Conservation (phyloP, 2,797 vertebrate genomes). For the Alosa sapidissima region DNA sequence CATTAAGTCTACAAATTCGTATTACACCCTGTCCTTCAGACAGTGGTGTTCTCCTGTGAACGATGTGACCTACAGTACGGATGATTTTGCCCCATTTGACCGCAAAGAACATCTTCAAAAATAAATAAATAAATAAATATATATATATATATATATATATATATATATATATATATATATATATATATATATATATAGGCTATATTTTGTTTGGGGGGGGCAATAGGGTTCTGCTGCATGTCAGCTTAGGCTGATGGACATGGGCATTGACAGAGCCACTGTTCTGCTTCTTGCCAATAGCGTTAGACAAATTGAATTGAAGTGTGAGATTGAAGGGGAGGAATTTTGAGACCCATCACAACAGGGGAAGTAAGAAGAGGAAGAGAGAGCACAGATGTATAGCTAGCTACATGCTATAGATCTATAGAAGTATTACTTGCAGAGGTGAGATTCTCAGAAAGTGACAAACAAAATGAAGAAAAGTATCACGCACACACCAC, state of each 20-base stretch:
- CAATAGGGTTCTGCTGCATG: neutral
- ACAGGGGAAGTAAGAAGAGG: neutral
- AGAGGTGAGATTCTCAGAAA: neutral
- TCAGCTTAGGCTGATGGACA: neutral
- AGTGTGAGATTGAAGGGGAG: neutral
- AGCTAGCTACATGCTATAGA: neutral
- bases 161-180: too few species aligned
- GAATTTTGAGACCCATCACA: neutral
- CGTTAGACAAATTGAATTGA: constrained; percentile 17
- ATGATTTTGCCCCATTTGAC: too few species aligned
- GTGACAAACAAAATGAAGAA: neutral
- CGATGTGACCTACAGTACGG: too few species aligned
- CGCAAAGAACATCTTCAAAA: neutral
- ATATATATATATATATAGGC: too few species aligned
- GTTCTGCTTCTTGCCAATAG: constrained; percentile 3
- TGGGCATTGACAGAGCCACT: constrained; percentile 15
- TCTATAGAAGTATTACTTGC: neutral
- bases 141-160: too few species aligned
- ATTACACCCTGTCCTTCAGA: too few species aligned
- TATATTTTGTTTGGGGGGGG: neutral
- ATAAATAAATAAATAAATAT: too few species aligned
- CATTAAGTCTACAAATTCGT: too few species aligned
- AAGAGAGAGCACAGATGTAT: neutral
- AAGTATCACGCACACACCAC: neutral
- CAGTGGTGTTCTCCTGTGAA: too few species aligned